Percentiles rank a stretch among this genome's conserved stretches.
These are phyloP conservation scores for Anarhynchus alexandrinus DNA, from an alignment of 2,113 vertebrate genomes.

Conservation along the genomic window DNA sequence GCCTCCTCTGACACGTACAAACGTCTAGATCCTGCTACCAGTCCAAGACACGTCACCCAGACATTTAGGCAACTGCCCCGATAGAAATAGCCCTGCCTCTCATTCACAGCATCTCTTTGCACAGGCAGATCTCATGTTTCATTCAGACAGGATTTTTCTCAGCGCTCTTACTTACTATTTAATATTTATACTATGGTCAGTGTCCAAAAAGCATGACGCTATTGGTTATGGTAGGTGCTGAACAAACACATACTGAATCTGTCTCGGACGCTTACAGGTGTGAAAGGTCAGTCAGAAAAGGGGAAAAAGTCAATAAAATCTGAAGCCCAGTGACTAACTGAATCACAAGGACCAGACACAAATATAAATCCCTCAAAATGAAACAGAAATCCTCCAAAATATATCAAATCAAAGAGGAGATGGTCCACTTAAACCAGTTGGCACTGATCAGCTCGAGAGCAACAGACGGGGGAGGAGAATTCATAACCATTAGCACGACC, in stretches of 20 bases:
- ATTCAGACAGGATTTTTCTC: conserved; percentile 4
- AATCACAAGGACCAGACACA: neutral
- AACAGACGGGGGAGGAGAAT: neutral
- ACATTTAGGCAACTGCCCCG: neutral
- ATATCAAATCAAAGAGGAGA: neutral
- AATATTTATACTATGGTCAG: conserved; percentile 16
- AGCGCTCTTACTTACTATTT: neutral
- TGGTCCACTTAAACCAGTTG: neutral
- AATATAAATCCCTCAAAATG: neutral
- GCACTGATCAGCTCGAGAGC: neutral
- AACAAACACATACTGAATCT: conserved; percentile 10
- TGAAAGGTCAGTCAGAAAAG: conserved; percentile 22
- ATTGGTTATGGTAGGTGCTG: neutral
- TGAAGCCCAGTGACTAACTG: neutral
- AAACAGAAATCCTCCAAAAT: neutral
- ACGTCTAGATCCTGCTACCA: neutral
- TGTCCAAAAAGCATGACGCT: neutral
- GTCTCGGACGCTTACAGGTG: neutral
- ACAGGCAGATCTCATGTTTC: neutral
- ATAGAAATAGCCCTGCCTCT: neutral
- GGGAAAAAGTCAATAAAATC: neutral
- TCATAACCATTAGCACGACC: neutral
- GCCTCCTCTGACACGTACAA: neutral
- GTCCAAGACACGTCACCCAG: neutral
- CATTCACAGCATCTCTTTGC: neutral